These are phyloP conservation scores for Macquaria ambigua DNA, from an alignment of 2,113 vertebrate genomes.

Conservation along the genomic window DNA sequence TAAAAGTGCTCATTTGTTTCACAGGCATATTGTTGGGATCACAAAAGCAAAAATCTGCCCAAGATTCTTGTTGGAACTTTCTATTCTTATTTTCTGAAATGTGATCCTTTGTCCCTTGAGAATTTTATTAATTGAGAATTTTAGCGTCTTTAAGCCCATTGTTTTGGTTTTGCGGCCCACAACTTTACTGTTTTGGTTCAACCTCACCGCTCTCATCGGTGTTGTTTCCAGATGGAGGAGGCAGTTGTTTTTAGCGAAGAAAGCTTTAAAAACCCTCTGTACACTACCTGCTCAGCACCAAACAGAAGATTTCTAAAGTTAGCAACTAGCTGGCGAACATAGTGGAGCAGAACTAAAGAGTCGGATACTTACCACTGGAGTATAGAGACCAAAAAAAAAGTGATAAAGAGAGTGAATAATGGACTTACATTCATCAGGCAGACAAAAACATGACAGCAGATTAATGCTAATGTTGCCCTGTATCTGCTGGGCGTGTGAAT, in stretches of 20 bases:
- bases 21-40: background rate
- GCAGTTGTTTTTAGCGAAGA: background rate
- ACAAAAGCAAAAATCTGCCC: slow-evolving; percentile 29
- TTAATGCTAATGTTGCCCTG: background rate
- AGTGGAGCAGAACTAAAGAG: background rate
- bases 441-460: background rate
- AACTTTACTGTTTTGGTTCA: background rate
- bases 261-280: too few relatives aligned
- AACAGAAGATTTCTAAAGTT: background rate
- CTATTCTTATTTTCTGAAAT: background rate
- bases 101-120: background rate
- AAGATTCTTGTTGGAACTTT: slow-evolving; percentile 8
- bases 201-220: background rate
- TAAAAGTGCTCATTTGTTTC: slow-evolving; percentile 48
- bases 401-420: background rate
- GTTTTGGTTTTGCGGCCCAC: background rate
- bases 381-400: background rate
- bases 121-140: too few relatives aligned
- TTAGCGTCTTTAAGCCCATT: background rate
- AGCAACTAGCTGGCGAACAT: background rate
- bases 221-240: background rate
- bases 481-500: background rate
- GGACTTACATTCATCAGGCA: background rate
- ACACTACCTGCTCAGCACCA: too few relatives aligned
- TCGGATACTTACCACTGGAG: background rate